These are phyloP conservation scores for Fistularia tabacaria DNA, from an alignment of 2,797 vertebrate genomes.

Conservation along the genomic window DNA sequence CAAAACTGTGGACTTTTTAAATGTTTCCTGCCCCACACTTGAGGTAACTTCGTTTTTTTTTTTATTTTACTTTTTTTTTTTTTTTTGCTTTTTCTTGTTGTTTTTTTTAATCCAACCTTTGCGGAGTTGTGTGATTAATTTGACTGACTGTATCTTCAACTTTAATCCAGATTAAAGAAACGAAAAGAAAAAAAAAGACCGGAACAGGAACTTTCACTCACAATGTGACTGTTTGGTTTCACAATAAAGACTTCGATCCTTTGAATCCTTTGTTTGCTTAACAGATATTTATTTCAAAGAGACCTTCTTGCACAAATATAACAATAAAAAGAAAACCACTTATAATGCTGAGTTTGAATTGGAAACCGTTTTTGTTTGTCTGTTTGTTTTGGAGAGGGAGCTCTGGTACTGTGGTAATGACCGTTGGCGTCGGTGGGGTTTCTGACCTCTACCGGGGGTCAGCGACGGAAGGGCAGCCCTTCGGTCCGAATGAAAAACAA, in stretches of 20 bases:
- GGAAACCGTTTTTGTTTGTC: constrained; percentile 26
- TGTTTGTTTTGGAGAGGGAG: constrained; percentile 12
- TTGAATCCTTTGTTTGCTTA: constrained; percentile 53
- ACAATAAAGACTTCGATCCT: constrained; percentile 31
- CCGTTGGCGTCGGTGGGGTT: neutral
- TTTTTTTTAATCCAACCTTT: constrained; percentile 25
- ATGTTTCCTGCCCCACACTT: constrained; percentile 39
- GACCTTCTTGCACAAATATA: constrained; percentile 30
- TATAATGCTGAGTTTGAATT: constrained; percentile 50
- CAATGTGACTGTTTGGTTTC: constrained; percentile 41
- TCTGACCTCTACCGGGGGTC: too few relatives aligned
- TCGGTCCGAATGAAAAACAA: too few relatives aligned
- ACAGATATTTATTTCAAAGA: constrained; percentile 73
- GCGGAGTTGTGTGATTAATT: constrained; percentile 39
- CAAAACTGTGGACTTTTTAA: constrained; percentile 49
- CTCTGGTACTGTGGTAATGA: constrained; percentile 42
- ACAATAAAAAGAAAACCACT: constrained; percentile 48
- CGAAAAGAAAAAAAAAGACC: too few relatives aligned
- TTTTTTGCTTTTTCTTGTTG: too few relatives aligned
- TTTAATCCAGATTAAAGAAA: constrained; percentile 26
- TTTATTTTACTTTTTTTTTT: constrained; percentile 27
- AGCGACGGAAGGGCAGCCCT: too few relatives aligned
- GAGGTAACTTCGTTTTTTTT: constrained; percentile 28
- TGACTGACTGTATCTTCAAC: constrained; percentile 48
- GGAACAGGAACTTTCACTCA: too few relatives aligned